Conservation (phyloP, 2,113 vertebrate genomes). For the Rhinichthys klamathensis region DNA sequence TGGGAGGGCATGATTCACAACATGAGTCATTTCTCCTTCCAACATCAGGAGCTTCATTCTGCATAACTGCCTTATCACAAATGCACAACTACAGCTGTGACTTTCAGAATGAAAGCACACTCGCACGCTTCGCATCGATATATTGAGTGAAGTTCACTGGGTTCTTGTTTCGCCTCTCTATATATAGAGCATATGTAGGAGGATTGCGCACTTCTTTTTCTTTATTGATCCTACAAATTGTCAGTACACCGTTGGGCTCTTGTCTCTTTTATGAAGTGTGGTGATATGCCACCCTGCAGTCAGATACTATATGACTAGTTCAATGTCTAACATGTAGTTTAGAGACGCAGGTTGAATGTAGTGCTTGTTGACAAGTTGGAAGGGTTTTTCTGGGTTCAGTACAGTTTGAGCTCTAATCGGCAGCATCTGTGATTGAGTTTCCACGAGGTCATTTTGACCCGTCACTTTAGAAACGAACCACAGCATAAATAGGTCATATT, state of each 20-base stretch:
- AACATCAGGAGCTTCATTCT: constrained; percentile 60
- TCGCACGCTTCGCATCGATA: background rate
- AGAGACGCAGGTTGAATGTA: background rate
- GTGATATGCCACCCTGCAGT: background rate
- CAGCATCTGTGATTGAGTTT: background rate
- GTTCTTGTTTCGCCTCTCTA: constrained; percentile 37
- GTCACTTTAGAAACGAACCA: background rate
- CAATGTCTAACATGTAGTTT: background rate
- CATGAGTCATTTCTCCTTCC: constrained; percentile 72
- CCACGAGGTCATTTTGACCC: too few relatives aligned
- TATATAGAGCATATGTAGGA: constrained; percentile 41
- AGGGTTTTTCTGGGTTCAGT: background rate
- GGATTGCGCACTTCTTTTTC: constrained; percentile 13
- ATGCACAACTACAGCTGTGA: constrained; percentile 51
- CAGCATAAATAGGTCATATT: background rate
- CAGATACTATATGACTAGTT: background rate
- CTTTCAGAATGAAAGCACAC: constrained; percentile 33
- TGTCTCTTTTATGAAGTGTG: constrained; percentile 11
- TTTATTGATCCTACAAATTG: constrained; percentile 28
- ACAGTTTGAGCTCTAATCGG: background rate
- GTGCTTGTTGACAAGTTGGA: background rate
- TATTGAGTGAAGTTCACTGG: constrained; percentile 37
- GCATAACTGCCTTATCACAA: constrained; percentile 45
- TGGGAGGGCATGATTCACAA: constrained; percentile 76
- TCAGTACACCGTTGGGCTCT: background rate